A percentile compares a stretch with the other conserved stretches of the same genome.
Evolutionary conservation across 1,140 invertebrate genomes (phyloP).

Genomic region (Samia ricini): DNA sequence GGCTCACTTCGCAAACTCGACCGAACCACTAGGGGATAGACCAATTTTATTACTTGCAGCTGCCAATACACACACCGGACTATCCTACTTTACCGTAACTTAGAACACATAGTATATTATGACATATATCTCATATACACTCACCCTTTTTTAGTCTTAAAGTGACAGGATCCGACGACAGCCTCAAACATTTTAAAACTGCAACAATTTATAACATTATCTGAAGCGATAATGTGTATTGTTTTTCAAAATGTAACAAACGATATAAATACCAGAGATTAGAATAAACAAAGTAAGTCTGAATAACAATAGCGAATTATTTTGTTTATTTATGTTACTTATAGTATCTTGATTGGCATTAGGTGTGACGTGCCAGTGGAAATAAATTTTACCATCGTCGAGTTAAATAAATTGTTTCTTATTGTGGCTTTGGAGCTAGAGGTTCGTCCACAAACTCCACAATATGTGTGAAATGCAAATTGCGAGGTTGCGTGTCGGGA

Average conservation of each 20-base stretch:
- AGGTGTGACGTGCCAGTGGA: conserved; percentile 14
- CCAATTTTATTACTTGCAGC: conserved; percentile 52
- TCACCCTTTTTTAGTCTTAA: conserved; percentile 93
- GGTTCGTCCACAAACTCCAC: neutral
- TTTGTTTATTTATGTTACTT: conserved; percentile 26
- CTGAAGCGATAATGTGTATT: conserved; percentile 7
- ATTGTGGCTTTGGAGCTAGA: conserved; percentile 16
- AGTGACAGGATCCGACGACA: conserved; percentile 91
- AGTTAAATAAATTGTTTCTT: conserved; percentile 25
- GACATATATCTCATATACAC: conserved; percentile 40
- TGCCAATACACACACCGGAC: conserved; percentile 23
- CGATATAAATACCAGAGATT: conserved; percentile 11
- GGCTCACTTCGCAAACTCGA: conserved; percentile 52
- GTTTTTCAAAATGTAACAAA: neutral
- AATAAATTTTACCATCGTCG: conserved; percentile 25
- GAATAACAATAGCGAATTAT: conserved; percentile 23
- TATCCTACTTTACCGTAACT: conserved; percentile 42
- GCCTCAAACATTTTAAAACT: conserved; percentile 94
- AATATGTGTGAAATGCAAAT: conserved; percentile 49
- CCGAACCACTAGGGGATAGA: conserved; percentile 48
- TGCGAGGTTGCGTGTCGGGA: conserved; percentile 46
- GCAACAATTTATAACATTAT: conserved; percentile 75
- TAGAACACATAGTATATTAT: conserved; percentile 16
- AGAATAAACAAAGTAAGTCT: conserved; percentile 13
- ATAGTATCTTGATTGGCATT: conserved; percentile 28